Conservation (phyloP, 2,797 vertebrate species). For the Corythornis leucogaster region DNA sequence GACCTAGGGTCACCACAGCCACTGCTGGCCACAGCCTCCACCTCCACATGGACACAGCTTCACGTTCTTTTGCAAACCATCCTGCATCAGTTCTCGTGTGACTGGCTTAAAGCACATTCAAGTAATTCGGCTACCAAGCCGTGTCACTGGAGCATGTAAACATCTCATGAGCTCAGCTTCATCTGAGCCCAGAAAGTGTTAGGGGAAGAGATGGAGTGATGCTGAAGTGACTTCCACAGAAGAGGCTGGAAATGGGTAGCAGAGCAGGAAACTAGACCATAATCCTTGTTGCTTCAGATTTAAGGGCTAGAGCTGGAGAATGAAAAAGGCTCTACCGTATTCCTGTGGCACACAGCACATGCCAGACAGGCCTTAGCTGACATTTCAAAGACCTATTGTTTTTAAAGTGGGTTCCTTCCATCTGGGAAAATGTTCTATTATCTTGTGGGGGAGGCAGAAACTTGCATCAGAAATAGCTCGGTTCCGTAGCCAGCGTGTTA, state of each 20-base stretch:
- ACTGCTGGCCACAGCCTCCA: background rate
- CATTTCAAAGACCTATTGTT: conserved; percentile 55
- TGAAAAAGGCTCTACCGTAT: background rate
- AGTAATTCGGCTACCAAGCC: background rate
- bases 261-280: background rate
- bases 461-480: conserved; percentile 85
- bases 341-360: background rate
- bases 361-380: conserved; percentile 17
- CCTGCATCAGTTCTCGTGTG: background rate
- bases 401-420: conserved; percentile 50
- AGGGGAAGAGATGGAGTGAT: background rate
- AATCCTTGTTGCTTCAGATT: background rate
- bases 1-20: background rate
- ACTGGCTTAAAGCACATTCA: background rate
- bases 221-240: background rate
- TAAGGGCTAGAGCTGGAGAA: conserved; percentile 41
- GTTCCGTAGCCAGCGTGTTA: conserved; percentile 83
- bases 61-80: background rate
- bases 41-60: background rate
- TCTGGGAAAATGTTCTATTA: conserved; percentile 38
- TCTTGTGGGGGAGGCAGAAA: conserved; percentile 44
- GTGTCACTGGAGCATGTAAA: background rate
- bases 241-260: background rate
- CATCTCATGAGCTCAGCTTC: background rate
- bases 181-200: background rate